Evolutionary conservation across 2,888 invertebrate genomes (phyloP).

Genomic region (Anthrax anthrax): DNA sequence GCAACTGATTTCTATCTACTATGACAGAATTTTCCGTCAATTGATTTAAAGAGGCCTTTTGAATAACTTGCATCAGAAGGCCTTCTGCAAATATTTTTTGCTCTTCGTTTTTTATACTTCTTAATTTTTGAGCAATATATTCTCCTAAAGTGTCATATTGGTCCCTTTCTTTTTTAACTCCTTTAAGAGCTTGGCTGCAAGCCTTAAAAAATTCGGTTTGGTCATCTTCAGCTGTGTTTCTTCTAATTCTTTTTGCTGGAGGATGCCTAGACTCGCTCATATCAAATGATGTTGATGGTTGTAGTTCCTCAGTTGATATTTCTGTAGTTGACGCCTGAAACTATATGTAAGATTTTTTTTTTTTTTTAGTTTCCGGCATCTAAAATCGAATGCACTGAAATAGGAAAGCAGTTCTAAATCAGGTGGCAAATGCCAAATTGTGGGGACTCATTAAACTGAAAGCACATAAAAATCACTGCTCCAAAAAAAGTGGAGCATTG

Average conservation of each 20-base stretch:
- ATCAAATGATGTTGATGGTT: not conserved
- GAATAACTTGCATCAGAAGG: not conserved
- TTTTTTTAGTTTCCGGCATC: not conserved
- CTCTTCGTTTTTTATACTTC: not conserved
- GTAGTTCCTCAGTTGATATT: not conserved
- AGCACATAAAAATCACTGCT: conserved; percentile 1
- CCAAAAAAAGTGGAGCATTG: not conserved
- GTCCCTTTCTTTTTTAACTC: not conserved
- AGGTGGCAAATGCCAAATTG: not conserved
- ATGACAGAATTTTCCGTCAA: not conserved
- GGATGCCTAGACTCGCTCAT: too few relatives aligned
- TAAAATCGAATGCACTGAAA: not conserved
- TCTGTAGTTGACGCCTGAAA: not conserved
- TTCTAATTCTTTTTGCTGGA: not conserved
- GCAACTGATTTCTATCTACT: too few relatives aligned
- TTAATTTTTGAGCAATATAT: not conserved
- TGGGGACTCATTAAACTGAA: not conserved
- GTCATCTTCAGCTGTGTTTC: not conserved
- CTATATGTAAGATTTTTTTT: not conserved
- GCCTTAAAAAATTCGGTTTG: not conserved
- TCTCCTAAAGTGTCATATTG: conserved; percentile 1
- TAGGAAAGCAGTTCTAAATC: not conserved
- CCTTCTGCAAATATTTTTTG: conserved; percentile 2
- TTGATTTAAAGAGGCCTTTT: not conserved
- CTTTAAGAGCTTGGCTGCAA: not conserved